Evolutionary conservation across 1,140 invertebrate species (phyloP), one percentile per base, ranked within the genome.

Genomic region (Daktulosphaira vitifoliae): DNA sequence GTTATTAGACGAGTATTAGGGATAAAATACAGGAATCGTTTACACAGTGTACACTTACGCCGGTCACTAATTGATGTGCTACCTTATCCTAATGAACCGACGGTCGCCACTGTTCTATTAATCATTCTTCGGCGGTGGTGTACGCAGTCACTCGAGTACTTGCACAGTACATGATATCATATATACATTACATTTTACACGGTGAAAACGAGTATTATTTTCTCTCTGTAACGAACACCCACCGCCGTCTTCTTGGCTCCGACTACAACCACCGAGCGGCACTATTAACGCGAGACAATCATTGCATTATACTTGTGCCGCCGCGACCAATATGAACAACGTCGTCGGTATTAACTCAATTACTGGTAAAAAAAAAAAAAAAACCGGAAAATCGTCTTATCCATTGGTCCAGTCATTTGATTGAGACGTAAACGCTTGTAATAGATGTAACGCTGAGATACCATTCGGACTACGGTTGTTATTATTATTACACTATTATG

Each of bases 371-470:
- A 22, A 53, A 38, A 38, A 38, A 49, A 15, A 49, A 33, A 33
- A 33, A 33, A 33, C 29, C 29, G 29, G 29, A 33, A 33, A 33
- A 33, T 33, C 29, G 29, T 33, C 29, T 33, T 33, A 33, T 33
- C 5, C 11, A 33, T 11, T 33, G 29, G 42, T 46, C 42, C 16
- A 39, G 25, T 33, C 29, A 33, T 48, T 62, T 62, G 46, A 62
- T 62, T 48, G 56, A 62, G 56, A 62, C 56, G 18, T 62, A 62
- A 62, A 62, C 56, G 42, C 25, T 16, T 56, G 54, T 44, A 44
- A 44, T 48, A 39, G 29, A 33, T 33, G 11, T 33, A 33, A 5
- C 5, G 29, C 11, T 33, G 29, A 33, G 29, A 11, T 33, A 11
- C 11, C 29, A 33, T 33, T 33, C 29, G 5, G 29, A n/a, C n/a